A percentile compares a stretch with the other conserved stretches of the same genome.
These are phyloP conservation scores for Epinotia nisella DNA, from an alignment of 2,888 invertebrate species.

Conservation along the genomic window DNA sequence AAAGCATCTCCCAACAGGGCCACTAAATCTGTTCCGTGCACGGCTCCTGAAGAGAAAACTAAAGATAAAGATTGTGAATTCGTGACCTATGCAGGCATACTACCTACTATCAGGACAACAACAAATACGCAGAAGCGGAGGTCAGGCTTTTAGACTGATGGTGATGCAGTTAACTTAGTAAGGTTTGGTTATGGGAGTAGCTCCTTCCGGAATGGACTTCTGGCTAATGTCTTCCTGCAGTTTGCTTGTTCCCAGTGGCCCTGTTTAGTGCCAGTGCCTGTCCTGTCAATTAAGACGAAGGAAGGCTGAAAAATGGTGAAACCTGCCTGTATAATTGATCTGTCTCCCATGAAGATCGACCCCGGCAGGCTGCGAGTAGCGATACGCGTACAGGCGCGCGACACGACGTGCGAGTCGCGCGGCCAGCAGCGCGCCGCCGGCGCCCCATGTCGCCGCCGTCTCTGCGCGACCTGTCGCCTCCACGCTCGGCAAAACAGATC, in stretches of 20 bases:
- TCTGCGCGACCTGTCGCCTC: constrained; percentile 83
- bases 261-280: not conserved
- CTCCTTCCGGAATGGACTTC: not conserved
- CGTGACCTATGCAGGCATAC: too few species aligned
- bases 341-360: constrained; percentile 73
- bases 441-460: constrained; percentile 84
- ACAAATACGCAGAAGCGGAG: too few species aligned
- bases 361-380: constrained; percentile 78
- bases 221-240: not conserved
- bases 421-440: constrained; percentile 83
- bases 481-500: constrained; percentile 68
- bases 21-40: constrained; percentile 87
- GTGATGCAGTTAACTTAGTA: not conserved
- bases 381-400: constrained; percentile 83
- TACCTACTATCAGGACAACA: too few species aligned
- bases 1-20: constrained; percentile 87
- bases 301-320: constrained; percentile 3
- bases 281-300: not conserved
- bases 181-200: not conserved
- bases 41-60: constrained; percentile 78
- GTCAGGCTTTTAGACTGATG: not conserved
- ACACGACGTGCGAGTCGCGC: constrained; percentile 79
- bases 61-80: not conserved
- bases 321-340: constrained; percentile 79
- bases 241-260: not conserved